A percentile compares a stretch with the other conserved stretches of the same genome.
These are phyloP conservation scores for Orgyia antiqua DNA, from an alignment of 2,888 invertebrate genomes.

Conservation along the genomic window DNA sequence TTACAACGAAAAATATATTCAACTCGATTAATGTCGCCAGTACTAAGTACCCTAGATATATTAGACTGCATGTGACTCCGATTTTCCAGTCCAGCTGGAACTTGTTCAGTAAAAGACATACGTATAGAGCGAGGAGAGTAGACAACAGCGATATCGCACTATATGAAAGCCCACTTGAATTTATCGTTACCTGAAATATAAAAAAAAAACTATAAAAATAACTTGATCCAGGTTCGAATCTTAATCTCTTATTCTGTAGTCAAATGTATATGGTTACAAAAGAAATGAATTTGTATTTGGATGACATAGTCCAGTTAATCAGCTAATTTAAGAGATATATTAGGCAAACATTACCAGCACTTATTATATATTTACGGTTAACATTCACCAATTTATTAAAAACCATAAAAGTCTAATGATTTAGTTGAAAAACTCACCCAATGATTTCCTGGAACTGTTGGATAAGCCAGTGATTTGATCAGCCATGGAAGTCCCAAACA, in stretches of 20 bases:
- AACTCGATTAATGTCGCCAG: conserved; percentile 86
- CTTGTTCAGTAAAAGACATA: conserved; percentile 81
- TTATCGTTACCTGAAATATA: conserved; percentile 79
- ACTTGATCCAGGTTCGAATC: no score
- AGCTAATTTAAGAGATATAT: no score
- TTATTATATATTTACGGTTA: no score
- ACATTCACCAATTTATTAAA: no score
- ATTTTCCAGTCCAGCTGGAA: conserved; percentile 85
- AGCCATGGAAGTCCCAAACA: conserved; percentile 90
- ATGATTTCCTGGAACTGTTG: conserved; percentile 74
- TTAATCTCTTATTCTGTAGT: no score
- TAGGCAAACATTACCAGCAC: no score
- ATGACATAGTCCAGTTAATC: no score
- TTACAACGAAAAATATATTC: conserved; percentile 86
- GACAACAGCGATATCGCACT: conserved; percentile 86
- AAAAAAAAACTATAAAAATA: no score
- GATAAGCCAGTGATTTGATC: conserved; percentile 81
- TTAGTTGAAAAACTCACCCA: conserved; percentile 70
- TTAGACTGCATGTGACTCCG: conserved; percentile 81
- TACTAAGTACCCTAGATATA: conserved; percentile 82
- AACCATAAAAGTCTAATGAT: no score
- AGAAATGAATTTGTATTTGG: no score
- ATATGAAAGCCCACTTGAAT: conserved; percentile 87
- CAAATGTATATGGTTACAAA: no score
- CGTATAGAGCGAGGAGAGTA: conserved; percentile 83